Percentiles rank a stretch among this genome's conserved stretches.
Evolutionary conservation across 1,140 invertebrate species (phyloP).

Genomic region (Aradophagus sp.): DNA sequence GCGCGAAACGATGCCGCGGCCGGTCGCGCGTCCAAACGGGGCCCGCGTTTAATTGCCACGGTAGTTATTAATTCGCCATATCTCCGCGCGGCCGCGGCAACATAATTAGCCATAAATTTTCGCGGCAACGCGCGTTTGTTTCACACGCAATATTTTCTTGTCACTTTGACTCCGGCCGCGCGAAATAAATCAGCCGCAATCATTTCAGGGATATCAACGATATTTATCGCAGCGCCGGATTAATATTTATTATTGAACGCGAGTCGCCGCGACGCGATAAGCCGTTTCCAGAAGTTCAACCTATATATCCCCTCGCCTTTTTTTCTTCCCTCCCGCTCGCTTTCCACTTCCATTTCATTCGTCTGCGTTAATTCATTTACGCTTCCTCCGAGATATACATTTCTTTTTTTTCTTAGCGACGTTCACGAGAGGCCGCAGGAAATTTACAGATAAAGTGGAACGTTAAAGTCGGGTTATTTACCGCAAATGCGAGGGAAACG

Average conservation of each 20-base stretch:
- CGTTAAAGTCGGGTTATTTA: no score
- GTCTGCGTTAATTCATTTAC: no score
- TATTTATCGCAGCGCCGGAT: slow-evolving; percentile 31
- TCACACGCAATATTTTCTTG: slow-evolving; percentile 46
- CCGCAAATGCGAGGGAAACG: no score
- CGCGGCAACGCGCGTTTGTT: slow-evolving; percentile 33
- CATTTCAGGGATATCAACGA: slow-evolving; percentile 30
- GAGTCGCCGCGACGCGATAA: not conserved
- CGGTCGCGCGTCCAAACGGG: slow-evolving; percentile 11
- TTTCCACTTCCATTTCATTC: no score
- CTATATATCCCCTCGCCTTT: no score
- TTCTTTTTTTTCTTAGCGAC: no score
- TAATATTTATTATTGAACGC: slow-evolving; percentile 33
- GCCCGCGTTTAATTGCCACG: slow-evolving; percentile 48
- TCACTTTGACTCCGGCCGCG: slow-evolving; percentile 39
- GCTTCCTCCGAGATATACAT: no score
- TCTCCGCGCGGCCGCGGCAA: slow-evolving; percentile 21
- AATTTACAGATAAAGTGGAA: no score
- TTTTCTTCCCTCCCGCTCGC: no score
- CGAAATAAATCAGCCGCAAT: slow-evolving; percentile 37
- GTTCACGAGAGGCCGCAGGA: no score
- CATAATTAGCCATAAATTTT: slow-evolving; percentile 55
- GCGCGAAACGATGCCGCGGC: slow-evolving; percentile 20
- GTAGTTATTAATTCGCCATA: slow-evolving; percentile 49
- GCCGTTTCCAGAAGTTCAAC: no score